These are phyloP conservation scores for Merodon equestris DNA, from an alignment of 2,888 invertebrate genomes.

Conservation along the genomic window DNA sequence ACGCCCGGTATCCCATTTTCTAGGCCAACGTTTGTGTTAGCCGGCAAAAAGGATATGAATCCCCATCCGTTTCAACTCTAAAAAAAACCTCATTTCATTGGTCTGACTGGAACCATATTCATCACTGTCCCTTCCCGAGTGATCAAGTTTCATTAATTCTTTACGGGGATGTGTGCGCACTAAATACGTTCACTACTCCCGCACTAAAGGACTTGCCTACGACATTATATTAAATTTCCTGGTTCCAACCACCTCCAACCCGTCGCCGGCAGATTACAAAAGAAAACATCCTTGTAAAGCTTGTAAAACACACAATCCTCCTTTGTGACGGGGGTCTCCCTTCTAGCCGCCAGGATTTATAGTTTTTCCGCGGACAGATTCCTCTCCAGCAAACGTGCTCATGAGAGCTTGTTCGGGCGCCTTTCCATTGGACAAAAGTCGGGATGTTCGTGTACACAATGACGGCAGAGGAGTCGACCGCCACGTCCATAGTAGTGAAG, in stretches of 20 bases:
- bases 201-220: too few species aligned
- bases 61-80: too few species aligned
- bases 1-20: too few species aligned
- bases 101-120: neutral
- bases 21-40: too few species aligned
- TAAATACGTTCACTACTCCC: slow-evolving; percentile 20
- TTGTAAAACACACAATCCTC: slow-evolving; percentile 46
- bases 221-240: slow-evolving; percentile 41
- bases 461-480: too few species aligned
- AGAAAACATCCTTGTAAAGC: slow-evolving; percentile 40
- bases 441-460: too few species aligned
- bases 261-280: slow-evolving; percentile 13
- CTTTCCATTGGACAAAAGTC: too few species aligned
- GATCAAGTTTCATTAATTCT: slow-evolving; percentile 41
- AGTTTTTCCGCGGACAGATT: slow-evolving; percentile 39
- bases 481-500: neutral
- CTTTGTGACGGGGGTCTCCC: slow-evolving; percentile 14
- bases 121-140: too few species aligned
- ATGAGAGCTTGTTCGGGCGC: too few species aligned
- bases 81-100: neutral
- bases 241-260: neutral
- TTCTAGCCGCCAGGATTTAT: slow-evolving; percentile 31
- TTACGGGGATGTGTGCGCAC: slow-evolving; percentile 18
- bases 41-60: too few species aligned
- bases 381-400: neutral